Evolutionary conservation across 2,888 invertebrate genomes (phyloP), one percentile per base, ranked within the genome.

Genomic region (Mesorhabditis belari): DNA sequence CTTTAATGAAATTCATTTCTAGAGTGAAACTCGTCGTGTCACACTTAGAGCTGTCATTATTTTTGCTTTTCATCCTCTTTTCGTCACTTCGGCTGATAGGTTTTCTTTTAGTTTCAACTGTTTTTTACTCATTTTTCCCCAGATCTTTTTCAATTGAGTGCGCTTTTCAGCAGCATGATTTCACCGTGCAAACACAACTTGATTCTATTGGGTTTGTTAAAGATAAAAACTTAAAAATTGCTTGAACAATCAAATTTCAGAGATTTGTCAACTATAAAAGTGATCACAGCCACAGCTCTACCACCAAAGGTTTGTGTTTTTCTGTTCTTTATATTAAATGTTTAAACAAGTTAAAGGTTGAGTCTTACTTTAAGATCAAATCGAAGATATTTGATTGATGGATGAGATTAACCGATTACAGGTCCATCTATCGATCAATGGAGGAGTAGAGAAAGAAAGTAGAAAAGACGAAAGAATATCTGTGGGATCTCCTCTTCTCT

Each of bases 151-250:
- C 63, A 12, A 57, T 63, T 9, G 55, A 60, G 29, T 63, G 63
- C 54, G 54, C 59, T 28, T 63, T 60, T 54, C 63, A 63, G 29
- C 63, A 60, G 57, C 49, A 56, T 28, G 63, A 63, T 49, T 50
- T 53, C 49, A 54, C 23, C 25, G 60, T 63, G 17, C 49, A 55
- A 28, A 53, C 63, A 6, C 44, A 57, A 21, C 54, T 62, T 23
- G 58, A 62, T 26, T 54, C 35, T 23, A 27, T 58, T 21, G 50
- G 55, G 62, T 58, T 2, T 49, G 62, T 51, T 51, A 53, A 27
- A 28, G n/a, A 35, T 35, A 17, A 35, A 9, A 17, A 35, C n/a
- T 17, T 35, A 9, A 35, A 35, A n/a, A n/a, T n/a, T n/a, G n/a
- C n/a, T n/a, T 35, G 12, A 35, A 35, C n/a, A 17, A 35, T 35